Conservation (phyloP, 2,797 vertebrate species). For the Sebastes itinus region DNA sequence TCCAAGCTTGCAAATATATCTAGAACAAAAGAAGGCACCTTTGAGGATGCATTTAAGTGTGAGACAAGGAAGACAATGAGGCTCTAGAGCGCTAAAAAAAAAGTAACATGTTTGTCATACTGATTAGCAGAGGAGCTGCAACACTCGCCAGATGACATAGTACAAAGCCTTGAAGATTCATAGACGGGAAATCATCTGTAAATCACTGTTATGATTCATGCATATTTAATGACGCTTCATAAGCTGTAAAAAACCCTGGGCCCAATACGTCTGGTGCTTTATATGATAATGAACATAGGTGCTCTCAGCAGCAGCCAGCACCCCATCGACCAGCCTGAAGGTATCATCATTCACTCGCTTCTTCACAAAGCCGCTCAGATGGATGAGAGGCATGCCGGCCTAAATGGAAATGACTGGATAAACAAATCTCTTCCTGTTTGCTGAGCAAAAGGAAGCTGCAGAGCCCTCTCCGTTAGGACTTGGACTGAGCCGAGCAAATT, state of each 20-base stretch:
- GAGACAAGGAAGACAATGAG: not conserved
- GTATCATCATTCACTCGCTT: slow-evolving; percentile 39
- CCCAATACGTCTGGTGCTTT: slow-evolving; percentile 42
- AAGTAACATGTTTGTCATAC: slow-evolving; percentile 19
- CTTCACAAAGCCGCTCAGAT: slow-evolving; percentile 35
- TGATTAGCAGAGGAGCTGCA: slow-evolving; percentile 42
- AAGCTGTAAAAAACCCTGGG: slow-evolving; percentile 38
- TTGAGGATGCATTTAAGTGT: not conserved
- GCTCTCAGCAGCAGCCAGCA: slow-evolving; percentile 24
- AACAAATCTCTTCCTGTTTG: slow-evolving; percentile 42
- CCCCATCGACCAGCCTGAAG: slow-evolving; percentile 34
- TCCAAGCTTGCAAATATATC: not conserved
- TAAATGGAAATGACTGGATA: slow-evolving; percentile 50
- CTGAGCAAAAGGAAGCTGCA: slow-evolving; percentile 3
- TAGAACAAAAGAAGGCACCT: not conserved
- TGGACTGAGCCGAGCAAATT: slow-evolving; percentile 26
- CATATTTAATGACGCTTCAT: slow-evolving; percentile 68
- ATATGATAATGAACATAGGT: slow-evolving; percentile 58
- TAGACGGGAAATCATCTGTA: slow-evolving; percentile 65
- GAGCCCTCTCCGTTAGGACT: slow-evolving; percentile 28
- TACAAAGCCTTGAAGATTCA: slow-evolving; percentile 69
- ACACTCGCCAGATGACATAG: slow-evolving; percentile 47
- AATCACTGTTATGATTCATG: slow-evolving; percentile 76
- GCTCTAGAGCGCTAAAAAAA: not conserved
- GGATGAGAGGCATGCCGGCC: slow-evolving; percentile 29